These are phyloP conservation scores for Oreochromis tanganicae DNA, from an alignment of 2,113 vertebrate genomes.

Conservation along the genomic window DNA sequence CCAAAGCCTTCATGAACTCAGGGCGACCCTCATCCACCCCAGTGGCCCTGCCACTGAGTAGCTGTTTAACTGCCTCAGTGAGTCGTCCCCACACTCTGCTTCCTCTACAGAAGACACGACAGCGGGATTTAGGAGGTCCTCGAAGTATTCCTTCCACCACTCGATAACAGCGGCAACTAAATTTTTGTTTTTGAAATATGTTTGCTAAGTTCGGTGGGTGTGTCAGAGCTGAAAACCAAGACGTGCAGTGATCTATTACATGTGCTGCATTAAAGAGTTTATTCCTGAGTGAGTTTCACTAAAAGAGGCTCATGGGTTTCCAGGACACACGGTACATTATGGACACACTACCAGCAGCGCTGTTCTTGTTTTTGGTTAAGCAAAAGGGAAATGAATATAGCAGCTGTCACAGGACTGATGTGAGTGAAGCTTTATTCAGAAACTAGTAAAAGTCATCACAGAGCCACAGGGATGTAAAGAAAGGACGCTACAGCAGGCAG, in stretches of 20 bases:
- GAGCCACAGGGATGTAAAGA: not conserved
- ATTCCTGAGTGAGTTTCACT: not conserved
- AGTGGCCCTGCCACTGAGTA: not conserved
- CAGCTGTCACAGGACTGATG: not conserved
- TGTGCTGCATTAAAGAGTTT: not conserved
- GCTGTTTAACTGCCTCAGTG: not conserved
- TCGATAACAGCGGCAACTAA: fast-evolving
- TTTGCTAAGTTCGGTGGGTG: not conserved
- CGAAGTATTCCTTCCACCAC: not conserved
- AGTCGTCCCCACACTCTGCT: not conserved
- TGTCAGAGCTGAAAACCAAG: not conserved
- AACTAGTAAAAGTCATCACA: not conserved
- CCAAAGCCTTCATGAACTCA: not conserved
- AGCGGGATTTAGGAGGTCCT: not conserved
- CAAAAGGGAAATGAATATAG: not conserved
- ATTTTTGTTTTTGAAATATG: not conserved
- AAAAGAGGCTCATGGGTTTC: not conserved
- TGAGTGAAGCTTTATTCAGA: not conserved
- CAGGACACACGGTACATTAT: not conserved
- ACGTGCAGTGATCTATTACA: fast-evolving
- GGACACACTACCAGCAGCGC: not conserved
- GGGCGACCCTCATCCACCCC: not conserved
- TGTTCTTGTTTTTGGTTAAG: not conserved
- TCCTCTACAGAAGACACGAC: not conserved
- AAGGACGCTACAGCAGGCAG: not conserved